Evolutionary conservation across 2,113 vertebrate species (phyloP).

Genomic region (Dendrocopos noguchii): DNA sequence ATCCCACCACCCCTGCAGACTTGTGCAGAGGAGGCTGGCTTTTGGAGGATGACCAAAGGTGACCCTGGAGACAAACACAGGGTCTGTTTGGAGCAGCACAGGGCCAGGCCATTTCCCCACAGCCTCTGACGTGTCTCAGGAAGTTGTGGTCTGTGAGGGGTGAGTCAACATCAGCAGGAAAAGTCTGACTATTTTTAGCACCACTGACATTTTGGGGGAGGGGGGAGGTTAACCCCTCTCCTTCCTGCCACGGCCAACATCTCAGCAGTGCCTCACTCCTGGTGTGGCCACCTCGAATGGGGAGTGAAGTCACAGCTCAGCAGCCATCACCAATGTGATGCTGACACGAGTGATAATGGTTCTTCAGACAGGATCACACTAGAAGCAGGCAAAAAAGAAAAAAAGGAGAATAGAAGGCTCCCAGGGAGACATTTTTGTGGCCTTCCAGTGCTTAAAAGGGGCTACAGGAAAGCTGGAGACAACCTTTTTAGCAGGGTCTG

Average conservation of each 20-base stretch:
- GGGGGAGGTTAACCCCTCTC: not conserved
- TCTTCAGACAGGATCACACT: not conserved
- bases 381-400: not conserved
- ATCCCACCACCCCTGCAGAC: not conserved
- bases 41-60: not conserved
- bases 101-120: not conserved
- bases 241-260: not conserved
- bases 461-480: not conserved
- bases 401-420: not conserved
- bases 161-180: conserved; percentile 15
- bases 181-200: not conserved
- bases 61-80: not conserved
- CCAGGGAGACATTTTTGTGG: not conserved
- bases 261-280: not conserved
- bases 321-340: not conserved
- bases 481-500: not conserved
- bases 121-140: not conserved
- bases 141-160: not conserved
- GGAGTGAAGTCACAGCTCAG: not conserved
- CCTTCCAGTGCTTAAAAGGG: not conserved
- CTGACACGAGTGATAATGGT: not conserved
- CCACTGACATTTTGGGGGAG: not conserved
- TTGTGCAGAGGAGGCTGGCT: not conserved
- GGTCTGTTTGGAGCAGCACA: not conserved
- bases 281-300: not conserved